phyloP scores from a whole-genome alignment of 2,797 vertebrate genomes.

The Peromyscus melanophrys region DNA sequence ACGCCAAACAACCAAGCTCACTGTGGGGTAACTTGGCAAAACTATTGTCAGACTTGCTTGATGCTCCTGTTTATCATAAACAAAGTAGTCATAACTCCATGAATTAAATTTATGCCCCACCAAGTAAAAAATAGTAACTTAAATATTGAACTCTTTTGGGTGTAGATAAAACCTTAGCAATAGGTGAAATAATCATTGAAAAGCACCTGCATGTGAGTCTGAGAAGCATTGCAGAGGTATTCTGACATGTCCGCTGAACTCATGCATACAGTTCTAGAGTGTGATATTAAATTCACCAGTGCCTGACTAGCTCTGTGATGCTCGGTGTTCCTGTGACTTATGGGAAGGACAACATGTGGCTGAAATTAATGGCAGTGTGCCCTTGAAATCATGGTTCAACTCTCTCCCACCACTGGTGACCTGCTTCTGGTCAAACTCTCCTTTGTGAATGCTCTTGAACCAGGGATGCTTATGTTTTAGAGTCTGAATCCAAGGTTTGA shows the following conservation, averaged over 20 bases:
- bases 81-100: not conserved
- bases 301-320: not conserved
- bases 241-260: constrained; percentile 42
- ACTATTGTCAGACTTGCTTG: not conserved
- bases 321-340: not conserved
- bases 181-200: not conserved
- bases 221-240: not conserved
- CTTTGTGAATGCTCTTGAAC: constrained; percentile 52
- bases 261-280: not conserved
- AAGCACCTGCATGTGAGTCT: accelerated
- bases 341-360: not conserved
- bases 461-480: constrained; percentile 65
- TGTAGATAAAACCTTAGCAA: constrained; percentile 20
- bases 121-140: not conserved
- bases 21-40: not conserved
- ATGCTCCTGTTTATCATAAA: constrained; percentile 41
- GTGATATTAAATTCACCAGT: constrained; percentile 44
- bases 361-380: constrained; percentile 23
- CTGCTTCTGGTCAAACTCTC: constrained; percentile 59
- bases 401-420: not conserved
- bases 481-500: constrained; percentile 69
- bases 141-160: not conserved
- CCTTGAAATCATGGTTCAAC: not conserved
- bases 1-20: constrained; percentile 29
- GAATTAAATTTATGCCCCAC: constrained; percentile 39